A percentile compares a stretch with the other conserved stretches of the same genome.
Evolutionary conservation across 2,113 vertebrate genomes (phyloP).

Genomic region (Corythornis vintsioides): DNA sequence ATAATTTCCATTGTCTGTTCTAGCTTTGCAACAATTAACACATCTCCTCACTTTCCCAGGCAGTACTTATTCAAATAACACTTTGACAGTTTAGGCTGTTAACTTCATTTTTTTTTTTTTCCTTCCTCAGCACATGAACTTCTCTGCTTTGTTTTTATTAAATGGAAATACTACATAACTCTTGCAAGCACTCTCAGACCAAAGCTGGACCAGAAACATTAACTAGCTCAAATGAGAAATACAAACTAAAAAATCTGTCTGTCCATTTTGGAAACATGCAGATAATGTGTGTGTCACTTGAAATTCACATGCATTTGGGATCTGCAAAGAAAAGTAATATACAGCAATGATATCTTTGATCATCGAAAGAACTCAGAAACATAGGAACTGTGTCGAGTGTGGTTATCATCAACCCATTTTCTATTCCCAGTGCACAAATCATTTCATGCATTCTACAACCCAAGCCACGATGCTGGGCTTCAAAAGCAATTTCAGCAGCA

Average conservation of each 20-base stretch:
- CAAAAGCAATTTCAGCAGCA: constrained; percentile 99
- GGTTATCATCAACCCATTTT: constrained; percentile 94
- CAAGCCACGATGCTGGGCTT: constrained; percentile 88
- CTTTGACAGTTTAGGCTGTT: background rate
- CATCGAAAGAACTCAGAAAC: constrained; percentile 84
- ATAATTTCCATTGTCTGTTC: background rate
- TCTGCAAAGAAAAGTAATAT: constrained; percentile 84
- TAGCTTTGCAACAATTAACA: constrained; percentile 28
- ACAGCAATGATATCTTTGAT: constrained; percentile 94
- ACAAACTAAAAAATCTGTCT: constrained; percentile 53
- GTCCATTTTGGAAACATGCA: constrained; percentile 64
- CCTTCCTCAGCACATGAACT: constrained; percentile 15
- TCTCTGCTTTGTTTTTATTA: constrained; percentile 20
- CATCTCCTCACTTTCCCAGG: background rate
- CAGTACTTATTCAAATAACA: background rate
- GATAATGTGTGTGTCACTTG: constrained; percentile 84
- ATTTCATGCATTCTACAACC: constrained; percentile 92
- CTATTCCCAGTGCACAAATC: constrained; percentile 89
- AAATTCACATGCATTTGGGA: constrained; percentile 84
- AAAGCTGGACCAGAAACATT: constrained; percentile 52
- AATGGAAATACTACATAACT: constrained; percentile 30
- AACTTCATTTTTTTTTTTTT: constrained; percentile 38
- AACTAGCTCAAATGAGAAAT: constrained; percentile 64
- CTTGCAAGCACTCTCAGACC: background rate
- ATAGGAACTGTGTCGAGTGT: constrained; percentile 87